Conservation (phyloP, 2,797 vertebrate species). For the Choloepus didactylus region DNA sequence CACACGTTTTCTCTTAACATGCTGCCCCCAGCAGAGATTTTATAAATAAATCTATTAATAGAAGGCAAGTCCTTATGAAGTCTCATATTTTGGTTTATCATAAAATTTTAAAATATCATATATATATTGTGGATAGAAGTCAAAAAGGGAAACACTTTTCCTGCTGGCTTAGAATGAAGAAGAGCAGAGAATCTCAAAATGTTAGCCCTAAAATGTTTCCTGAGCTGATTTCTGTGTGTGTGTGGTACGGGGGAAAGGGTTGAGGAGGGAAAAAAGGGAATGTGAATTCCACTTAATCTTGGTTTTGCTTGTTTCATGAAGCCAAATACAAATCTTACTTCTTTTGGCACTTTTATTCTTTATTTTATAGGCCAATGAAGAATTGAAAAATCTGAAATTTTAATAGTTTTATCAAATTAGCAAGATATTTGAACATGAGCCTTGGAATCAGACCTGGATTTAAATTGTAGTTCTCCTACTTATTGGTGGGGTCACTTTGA, state of each 20-base stretch:
- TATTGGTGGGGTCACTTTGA: background rate
- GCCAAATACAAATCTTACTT: background rate
- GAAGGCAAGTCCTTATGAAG: background rate
- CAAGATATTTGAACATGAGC: background rate
- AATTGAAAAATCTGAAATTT: background rate
- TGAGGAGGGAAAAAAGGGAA: background rate
- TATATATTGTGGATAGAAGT: background rate
- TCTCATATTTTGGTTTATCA: background rate
- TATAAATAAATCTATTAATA: background rate
- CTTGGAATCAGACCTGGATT: background rate
- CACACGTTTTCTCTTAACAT: background rate
- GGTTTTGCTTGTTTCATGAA: background rate
- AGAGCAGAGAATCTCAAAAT: background rate
- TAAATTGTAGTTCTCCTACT: background rate
- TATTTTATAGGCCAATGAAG: background rate
- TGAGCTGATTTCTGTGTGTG: background rate
- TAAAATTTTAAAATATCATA: background rate
- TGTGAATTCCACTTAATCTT: background rate
- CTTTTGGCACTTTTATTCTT: background rate
- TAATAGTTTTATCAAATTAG: constrained; percentile 2
- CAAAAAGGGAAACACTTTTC: background rate
- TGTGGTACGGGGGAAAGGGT: fast-evolving
- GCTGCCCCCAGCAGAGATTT: background rate
- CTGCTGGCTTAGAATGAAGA: background rate
- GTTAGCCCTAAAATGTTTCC: background rate